Percentiles rank a stretch among this genome's conserved stretches.
Evolutionary conservation across 2,888 invertebrate species (phyloP).

Genomic region (Seira ritae): DNA sequence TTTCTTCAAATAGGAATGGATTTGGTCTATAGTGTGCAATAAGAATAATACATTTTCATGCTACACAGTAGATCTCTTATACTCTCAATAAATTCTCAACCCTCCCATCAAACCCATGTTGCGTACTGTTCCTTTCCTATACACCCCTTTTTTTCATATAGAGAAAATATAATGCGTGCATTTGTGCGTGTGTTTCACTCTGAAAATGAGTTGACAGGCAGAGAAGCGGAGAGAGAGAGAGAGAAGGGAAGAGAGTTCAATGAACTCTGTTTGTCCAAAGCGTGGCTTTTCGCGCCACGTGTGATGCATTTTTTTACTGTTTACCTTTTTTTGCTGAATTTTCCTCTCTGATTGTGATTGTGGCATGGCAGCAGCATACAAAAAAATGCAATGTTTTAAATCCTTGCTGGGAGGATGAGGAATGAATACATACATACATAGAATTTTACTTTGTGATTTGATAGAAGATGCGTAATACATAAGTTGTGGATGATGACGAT

Average conservation of each 20-base stretch:
- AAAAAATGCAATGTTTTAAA: too few relatives aligned
- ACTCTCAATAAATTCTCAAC: conserved; percentile 32
- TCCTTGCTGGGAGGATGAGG: too few relatives aligned
- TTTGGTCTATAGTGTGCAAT: background rate
- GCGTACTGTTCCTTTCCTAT: conserved; percentile 13
- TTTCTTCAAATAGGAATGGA: background rate
- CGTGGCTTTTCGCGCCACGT: conserved; percentile 71
- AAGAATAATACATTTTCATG: conserved; percentile 12
- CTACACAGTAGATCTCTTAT: conserved; percentile 2
- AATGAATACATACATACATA: too few relatives aligned
- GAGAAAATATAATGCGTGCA: conserved; percentile 49
- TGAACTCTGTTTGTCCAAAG: conserved; percentile 65
- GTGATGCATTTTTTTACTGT: conserved; percentile 68
- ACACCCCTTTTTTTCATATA: background rate
- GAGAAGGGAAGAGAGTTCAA: conserved; percentile 58
- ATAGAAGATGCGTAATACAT: too few relatives aligned
- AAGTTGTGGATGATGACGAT: too few relatives aligned
- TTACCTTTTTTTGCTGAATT: conserved; percentile 26
- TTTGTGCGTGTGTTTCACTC: conserved; percentile 62
- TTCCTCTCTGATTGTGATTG: background rate
- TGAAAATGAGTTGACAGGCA: conserved; percentile 44
- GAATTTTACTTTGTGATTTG: too few relatives aligned
- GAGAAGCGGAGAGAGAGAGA: background rate
- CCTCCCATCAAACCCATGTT: conserved; percentile 11
- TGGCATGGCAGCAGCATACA: too few relatives aligned